phyloP scores from a whole-genome alignment of 2,888 invertebrate genomes.

The Pharmacophagus antenor region DNA sequence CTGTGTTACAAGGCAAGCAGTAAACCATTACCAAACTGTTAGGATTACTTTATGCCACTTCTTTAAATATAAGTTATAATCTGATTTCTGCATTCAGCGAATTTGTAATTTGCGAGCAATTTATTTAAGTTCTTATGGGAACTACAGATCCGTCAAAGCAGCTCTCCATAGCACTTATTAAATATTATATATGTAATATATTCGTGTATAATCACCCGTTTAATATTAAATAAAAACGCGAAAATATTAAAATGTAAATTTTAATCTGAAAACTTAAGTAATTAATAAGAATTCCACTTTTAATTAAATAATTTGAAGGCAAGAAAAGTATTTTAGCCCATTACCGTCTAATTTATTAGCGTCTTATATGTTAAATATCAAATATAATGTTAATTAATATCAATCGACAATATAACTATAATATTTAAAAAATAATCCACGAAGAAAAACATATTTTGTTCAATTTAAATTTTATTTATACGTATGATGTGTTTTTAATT shows the following conservation, averaged over 20 bases:
- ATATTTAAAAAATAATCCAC: background rate
- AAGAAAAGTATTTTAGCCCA: background rate
- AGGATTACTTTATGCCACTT: no score
- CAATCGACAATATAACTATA: background rate
- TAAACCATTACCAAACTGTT: no score
- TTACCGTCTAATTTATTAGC: background rate
- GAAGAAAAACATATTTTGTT: background rate
- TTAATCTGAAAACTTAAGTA: background rate
- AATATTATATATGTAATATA: background rate
- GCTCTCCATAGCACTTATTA: background rate
- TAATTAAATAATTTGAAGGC: background rate
- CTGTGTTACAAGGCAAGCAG: no score
- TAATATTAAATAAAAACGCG: background rate
- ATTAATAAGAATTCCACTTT: background rate
- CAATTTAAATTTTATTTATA: background rate
- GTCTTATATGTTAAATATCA: constrained; percentile 29
- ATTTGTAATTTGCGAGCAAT: no score
- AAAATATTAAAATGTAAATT: constrained; percentile 2
- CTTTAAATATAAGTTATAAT: no score
- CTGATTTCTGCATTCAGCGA: no score
- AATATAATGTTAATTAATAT: background rate
- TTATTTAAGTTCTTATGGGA: no score
- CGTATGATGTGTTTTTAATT: background rate
- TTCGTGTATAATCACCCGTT: background rate
- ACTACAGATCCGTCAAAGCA: background rate